These are phyloP conservation scores for Aproaerema taeniolella DNA, from an alignment of 2,888 invertebrate species.

Conservation along the genomic window DNA sequence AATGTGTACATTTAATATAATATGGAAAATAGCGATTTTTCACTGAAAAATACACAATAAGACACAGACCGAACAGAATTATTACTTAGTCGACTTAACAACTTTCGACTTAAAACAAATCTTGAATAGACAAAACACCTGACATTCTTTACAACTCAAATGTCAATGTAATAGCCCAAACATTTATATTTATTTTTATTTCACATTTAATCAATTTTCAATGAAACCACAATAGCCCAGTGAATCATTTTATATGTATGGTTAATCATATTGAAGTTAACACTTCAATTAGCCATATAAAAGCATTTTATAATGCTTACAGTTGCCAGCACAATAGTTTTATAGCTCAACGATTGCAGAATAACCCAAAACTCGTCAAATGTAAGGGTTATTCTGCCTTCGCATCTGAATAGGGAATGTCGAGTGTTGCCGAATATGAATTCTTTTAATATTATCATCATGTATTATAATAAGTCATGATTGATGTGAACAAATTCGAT, in stretches of 20 bases:
- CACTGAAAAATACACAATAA: slow-evolving; percentile 40
- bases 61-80: slow-evolving; percentile 31
- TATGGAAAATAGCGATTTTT: slow-evolving; percentile 68
- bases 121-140: slow-evolving; percentile 50
- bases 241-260: slow-evolving; percentile 46
- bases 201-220: slow-evolving; percentile 38
- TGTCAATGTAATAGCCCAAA: slow-evolving; percentile 55
- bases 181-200: slow-evolving; percentile 46
- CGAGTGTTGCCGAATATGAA: slow-evolving; percentile 76
- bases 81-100: slow-evolving; percentile 30
- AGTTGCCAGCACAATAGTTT: slow-evolving; percentile 69
- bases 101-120: slow-evolving; percentile 17
- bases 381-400: no score
- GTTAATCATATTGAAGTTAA: slow-evolving; percentile 31
- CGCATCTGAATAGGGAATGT: slow-evolving; percentile 51
- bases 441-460: slow-evolving; percentile 73
- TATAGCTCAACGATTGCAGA: slow-evolving; percentile 50
- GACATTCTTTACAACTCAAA: slow-evolving; percentile 55
- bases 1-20: slow-evolving; percentile 33
- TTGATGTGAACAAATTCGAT: slow-evolving; percentile 37
- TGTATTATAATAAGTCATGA: slow-evolving; percentile 66
- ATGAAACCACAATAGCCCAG: slow-evolving; percentile 68
- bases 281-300: slow-evolving; percentile 32
- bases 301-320: slow-evolving; percentile 41
- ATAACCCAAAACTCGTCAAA: no score